Evolutionary conservation across 2,113 vertebrate genomes (phyloP).

Genomic region (Agapornis roseicollis): DNA sequence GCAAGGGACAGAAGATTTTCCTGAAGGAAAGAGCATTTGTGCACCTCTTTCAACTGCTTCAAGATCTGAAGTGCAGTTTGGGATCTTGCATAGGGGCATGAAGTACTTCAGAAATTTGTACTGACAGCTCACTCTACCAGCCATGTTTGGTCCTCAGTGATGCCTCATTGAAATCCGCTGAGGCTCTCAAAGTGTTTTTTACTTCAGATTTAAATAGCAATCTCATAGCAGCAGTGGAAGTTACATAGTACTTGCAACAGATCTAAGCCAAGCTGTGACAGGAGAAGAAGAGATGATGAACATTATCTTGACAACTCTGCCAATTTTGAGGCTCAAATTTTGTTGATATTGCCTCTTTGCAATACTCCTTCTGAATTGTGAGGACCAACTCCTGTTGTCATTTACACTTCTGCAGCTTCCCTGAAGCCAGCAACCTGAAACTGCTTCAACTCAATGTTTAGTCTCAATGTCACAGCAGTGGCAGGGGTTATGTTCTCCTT

Average conservation of each 20-base stretch:
- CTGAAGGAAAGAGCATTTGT: not conserved
- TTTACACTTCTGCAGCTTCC: not conserved
- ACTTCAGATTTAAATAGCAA: not conserved
- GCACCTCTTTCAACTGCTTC: not conserved
- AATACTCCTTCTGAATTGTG: not conserved
- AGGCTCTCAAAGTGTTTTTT: not conserved
- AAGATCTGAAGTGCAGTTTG: not conserved
- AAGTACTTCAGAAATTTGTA: not conserved
- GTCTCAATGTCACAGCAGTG: not conserved
- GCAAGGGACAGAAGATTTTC: not conserved
- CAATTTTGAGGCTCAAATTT: not conserved
- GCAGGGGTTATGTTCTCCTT: not conserved
- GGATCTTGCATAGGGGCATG: not conserved
- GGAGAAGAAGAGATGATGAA: not conserved
- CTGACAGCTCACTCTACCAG: accelerated
- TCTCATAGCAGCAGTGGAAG: not conserved
- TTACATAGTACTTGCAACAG: not conserved
- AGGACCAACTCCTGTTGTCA: not conserved
- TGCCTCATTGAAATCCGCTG: accelerated
- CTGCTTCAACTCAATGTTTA: conserved; percentile 28
- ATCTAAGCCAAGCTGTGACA: not conserved
- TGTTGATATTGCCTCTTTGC: not conserved
- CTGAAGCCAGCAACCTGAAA: not conserved
- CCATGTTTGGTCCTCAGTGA: not conserved
- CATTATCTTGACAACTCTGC: conserved; percentile 24